phyloP scores from a whole-genome alignment of 2,113 vertebrate genomes.

The Pandion haliaetus region DNA sequence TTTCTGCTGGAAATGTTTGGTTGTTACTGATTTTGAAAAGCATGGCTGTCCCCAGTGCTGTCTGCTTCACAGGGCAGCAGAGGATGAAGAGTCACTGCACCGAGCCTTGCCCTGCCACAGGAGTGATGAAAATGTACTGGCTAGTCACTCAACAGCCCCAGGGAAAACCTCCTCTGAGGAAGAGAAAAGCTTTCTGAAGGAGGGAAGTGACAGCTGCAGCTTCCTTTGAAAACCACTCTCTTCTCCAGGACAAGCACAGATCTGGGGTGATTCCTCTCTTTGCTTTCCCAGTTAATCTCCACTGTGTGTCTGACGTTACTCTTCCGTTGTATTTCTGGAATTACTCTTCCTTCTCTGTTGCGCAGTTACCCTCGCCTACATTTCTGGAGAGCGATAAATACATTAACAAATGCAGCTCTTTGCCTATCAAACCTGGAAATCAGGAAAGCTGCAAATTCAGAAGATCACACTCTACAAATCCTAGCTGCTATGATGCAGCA shows the following conservation, averaged over 20 bases:
- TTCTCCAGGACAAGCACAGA: not conserved
- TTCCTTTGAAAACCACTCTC: not conserved
- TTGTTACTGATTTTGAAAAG: not conserved
- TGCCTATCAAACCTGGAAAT: not conserved
- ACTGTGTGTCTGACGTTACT: not conserved
- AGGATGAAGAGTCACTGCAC: not conserved
- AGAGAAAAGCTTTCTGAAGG: not conserved
- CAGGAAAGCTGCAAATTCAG: not conserved
- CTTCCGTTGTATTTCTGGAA: not conserved
- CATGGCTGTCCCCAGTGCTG: rapidly evolving
- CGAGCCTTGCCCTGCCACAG: rapidly evolving
- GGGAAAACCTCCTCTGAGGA: not conserved
- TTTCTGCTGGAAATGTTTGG: not conserved
- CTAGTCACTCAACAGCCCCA: not conserved
- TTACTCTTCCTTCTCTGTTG: not conserved
- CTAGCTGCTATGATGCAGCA: not conserved
- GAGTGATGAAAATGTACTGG: not conserved
- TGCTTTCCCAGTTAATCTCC: not conserved
- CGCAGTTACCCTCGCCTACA: rapidly evolving
- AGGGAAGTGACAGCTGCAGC: not conserved
- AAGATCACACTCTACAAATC: not conserved
- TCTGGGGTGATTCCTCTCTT: not conserved
- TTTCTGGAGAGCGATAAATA: not conserved
- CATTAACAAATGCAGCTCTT: not conserved
- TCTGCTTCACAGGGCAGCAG: not conserved